A percentile compares a stretch with the other conserved stretches of the same genome.
Conservation (phyloP, 2,797 vertebrate genomes). For the Nannoperca australis region DNA sequence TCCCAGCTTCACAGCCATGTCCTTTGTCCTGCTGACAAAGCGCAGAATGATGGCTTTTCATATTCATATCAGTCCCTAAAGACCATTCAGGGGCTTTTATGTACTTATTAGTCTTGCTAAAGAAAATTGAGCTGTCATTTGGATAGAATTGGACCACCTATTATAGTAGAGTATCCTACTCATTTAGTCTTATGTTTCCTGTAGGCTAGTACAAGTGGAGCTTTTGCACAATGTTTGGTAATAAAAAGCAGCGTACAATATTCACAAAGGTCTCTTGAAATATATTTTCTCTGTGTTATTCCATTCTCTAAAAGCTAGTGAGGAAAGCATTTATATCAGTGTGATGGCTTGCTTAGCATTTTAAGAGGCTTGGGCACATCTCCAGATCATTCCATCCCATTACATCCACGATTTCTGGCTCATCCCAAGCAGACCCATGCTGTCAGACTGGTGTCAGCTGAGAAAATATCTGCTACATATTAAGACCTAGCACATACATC, state of each 20-base stretch:
- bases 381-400: constrained; percentile 66
- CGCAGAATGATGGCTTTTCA: constrained; percentile 69
- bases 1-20: constrained; percentile 67
- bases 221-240: constrained; percentile 20
- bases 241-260: constrained; percentile 26
- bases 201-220: constrained; percentile 3
- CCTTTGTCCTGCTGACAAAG: constrained; percentile 76
- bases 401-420: constrained; percentile 58
- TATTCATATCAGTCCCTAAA: constrained; percentile 67
- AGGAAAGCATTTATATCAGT: constrained; percentile 36
- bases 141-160: constrained; percentile 65
- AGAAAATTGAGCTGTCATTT: constrained; percentile 71
- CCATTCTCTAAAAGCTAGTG: constrained; percentile 1
- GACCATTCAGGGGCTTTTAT: constrained; percentile 48
- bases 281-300: constrained; percentile 15
- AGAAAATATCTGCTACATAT: constrained; percentile 44
- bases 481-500: constrained; percentile 24
- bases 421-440: constrained; percentile 35
- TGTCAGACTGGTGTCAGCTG: constrained; percentile 50
- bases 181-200: constrained; percentile 21
- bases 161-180: constrained; percentile 42
- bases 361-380: constrained; percentile 58
- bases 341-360: constrained; percentile 59
- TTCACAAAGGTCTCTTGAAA: constrained; percentile 20
- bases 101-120: constrained; percentile 43